phyloP scores from a whole-genome alignment of 1,140 invertebrate species.

The Drosophila ogumai region DNA sequence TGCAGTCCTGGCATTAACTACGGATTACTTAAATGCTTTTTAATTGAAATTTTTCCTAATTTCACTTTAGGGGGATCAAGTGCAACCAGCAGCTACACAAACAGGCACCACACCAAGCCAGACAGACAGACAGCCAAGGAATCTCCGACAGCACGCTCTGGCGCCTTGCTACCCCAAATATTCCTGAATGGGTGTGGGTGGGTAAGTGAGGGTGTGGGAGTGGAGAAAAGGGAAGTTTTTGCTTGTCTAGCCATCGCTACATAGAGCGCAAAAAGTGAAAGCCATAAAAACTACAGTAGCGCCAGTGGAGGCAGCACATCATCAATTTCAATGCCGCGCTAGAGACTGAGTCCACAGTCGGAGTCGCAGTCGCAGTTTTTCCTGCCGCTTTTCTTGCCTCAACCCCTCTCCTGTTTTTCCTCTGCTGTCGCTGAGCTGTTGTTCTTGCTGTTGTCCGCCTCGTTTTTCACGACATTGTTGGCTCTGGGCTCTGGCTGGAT shows the following conservation, averaged over 20 bases:
- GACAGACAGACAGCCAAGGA: constrained; percentile 14
- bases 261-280: constrained; percentile 74
- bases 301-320: constrained; percentile 56
- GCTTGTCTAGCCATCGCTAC: constrained; percentile 72
- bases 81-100: constrained; percentile 76
- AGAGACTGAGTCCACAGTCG: constrained; percentile 56
- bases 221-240: constrained; percentile 71
- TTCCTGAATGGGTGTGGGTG: neutral
- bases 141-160: constrained; percentile 64
- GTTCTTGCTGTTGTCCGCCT: constrained; percentile 41
- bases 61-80: constrained; percentile 81
- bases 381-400: constrained; percentile 17
- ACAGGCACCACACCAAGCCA: constrained; percentile 20
- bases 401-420: neutral
- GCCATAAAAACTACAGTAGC: constrained; percentile 76
- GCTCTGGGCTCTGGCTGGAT: constrained; percentile 48
- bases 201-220: neutral
- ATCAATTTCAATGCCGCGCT: constrained; percentile 79
- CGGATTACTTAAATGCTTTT: constrained; percentile 83
- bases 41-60: constrained; percentile 83
- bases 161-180: constrained; percentile 68
- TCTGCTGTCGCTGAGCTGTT: constrained; percentile 7
- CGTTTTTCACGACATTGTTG: constrained; percentile 75
- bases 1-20: constrained; percentile 69
- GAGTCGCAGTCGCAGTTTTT: constrained; percentile 13